phyloP scores from a whole-genome alignment of 2,113 vertebrate species.

The Grammomys surdaster region DNA sequence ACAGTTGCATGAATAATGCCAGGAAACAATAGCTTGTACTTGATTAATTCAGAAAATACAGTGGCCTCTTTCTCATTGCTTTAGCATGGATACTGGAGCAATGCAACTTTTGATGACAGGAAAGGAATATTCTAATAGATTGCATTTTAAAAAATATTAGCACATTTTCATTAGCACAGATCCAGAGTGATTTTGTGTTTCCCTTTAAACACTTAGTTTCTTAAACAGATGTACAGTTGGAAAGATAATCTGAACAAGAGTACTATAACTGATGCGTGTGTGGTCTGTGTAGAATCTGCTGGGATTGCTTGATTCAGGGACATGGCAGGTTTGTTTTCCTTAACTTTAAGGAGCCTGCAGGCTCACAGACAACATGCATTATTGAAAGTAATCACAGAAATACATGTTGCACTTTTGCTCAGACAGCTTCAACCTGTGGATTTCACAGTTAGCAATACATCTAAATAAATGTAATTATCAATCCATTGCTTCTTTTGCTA shows the following conservation, averaged over 20 bases:
- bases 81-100: not conserved
- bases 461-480: not conserved
- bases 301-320: not conserved
- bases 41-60: not conserved
- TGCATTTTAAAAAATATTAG: not conserved
- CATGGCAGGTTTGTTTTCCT: not conserved
- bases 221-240: not conserved
- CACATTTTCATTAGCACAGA: not conserved
- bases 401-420: not conserved
- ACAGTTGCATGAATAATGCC: not conserved
- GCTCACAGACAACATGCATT: not conserved
- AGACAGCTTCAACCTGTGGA: not conserved
- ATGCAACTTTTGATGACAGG: not conserved
- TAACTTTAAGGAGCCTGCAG: not conserved
- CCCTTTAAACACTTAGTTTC: not conserved
- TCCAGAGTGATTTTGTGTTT: not conserved
- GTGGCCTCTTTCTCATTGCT: not conserved
- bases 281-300: not conserved
- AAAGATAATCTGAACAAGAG: not conserved
- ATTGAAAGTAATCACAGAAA: not conserved
- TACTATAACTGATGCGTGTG: not conserved
- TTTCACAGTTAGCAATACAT: not conserved
- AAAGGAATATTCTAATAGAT: not conserved
- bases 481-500: not conserved
- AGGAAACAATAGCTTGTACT: not conserved